These are phyloP conservation scores for Leucopsar rothschildi DNA, from an alignment of 2,113 vertebrate genomes.

Conservation along the genomic window DNA sequence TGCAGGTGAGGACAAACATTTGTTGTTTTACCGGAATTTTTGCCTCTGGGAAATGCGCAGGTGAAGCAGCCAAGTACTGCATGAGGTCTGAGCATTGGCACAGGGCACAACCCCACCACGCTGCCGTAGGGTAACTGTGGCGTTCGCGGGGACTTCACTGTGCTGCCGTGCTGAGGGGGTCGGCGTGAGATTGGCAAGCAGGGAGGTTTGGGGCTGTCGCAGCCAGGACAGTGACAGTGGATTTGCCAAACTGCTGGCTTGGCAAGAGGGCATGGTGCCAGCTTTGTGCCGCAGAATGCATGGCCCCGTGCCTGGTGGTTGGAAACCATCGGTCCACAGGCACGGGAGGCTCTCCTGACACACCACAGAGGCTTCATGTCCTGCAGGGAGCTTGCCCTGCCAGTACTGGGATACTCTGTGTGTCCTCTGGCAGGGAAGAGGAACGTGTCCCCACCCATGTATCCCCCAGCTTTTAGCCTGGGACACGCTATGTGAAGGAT, in stretches of 20 bases:
- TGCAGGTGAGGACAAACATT: neutral
- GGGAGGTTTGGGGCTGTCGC: fast-evolving
- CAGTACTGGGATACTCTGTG: neutral
- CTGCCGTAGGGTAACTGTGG: fast-evolving
- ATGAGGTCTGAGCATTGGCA: neutral
- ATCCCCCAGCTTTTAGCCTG: neutral
- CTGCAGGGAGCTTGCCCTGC: fast-evolving
- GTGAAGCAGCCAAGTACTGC: neutral
- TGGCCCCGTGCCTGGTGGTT: neutral
- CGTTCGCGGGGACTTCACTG: fast-evolving
- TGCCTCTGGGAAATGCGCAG: neutral
- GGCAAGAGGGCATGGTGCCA: neutral
- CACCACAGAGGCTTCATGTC: neutral
- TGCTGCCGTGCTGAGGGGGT: fast-evolving
- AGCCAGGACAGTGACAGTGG: neutral
- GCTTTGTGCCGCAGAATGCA: fast-evolving
- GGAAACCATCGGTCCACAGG: neutral
- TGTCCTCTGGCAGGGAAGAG: neutral
- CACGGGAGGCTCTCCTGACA: neutral
- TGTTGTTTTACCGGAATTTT: neutral
- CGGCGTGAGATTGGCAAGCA: neutral
- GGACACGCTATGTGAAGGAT: neutral
- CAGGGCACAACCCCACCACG: fast-evolving
- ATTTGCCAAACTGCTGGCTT: neutral
- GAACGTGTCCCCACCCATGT: neutral